Evolutionary conservation across 2,888 invertebrate species (phyloP).

Genomic region (Eupithecia subumbrata): DNA sequence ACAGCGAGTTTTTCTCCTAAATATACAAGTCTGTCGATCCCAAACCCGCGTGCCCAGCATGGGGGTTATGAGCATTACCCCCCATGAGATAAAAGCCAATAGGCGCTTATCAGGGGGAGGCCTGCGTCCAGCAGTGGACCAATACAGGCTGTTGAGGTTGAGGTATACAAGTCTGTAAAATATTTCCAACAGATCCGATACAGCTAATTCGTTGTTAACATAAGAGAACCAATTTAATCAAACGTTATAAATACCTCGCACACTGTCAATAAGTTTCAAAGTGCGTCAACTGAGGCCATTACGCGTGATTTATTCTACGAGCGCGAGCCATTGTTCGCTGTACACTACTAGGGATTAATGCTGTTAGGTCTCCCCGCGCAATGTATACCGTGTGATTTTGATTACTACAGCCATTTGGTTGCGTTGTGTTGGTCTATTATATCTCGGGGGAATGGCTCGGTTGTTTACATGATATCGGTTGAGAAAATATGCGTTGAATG

Average conservation of each 20-base stretch:
- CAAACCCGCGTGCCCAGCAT: no score
- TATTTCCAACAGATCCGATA: background rate
- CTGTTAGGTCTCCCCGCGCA: constrained; percentile 52
- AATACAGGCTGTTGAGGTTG: no score
- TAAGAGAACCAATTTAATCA: constrained; percentile 36
- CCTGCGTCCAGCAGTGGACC: no score
- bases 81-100: no score
- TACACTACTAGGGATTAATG: constrained; percentile 55
- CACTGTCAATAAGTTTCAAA: constrained; percentile 68
- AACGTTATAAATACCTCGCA: constrained; percentile 51
- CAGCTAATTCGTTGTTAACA: constrained; percentile 34
- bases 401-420: constrained; percentile 57
- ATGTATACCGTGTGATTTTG: constrained; percentile 62
- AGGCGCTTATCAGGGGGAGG: no score
- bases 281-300: constrained; percentile 65
- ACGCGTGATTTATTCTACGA: constrained; percentile 66
- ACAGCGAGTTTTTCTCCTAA: background rate
- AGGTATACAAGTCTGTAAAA: background rate
- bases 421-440: constrained; percentile 58
- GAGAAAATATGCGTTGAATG: constrained; percentile 40
- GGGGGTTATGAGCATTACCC: no score
- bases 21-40: no score
- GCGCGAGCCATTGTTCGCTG: constrained; percentile 66
- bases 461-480: constrained; percentile 46
- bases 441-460: constrained; percentile 44